Evolutionary conservation across 2,113 vertebrate species (phyloP).

Genomic region (Tricholaema leucomelas): DNA sequence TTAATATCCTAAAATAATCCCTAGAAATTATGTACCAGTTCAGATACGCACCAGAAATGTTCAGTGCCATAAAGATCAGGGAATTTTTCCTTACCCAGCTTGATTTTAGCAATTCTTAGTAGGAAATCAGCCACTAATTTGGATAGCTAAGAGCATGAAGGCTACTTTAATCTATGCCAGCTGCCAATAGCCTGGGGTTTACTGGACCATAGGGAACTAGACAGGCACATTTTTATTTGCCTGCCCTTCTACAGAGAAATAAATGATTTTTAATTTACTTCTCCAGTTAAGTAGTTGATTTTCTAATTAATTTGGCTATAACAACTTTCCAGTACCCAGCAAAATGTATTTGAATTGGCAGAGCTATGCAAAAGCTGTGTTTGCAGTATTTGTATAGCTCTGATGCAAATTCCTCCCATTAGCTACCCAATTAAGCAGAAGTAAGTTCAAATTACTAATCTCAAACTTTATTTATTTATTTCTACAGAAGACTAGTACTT

Average conservation of each 20-base stretch:
- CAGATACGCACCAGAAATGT: background rate
- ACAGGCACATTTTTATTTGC: slow-evolving; percentile 1
- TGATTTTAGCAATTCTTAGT: background rate
- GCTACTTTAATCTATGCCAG: background rate
- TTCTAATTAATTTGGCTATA: slow-evolving; percentile 42
- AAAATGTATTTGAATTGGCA: slow-evolving; percentile 19
- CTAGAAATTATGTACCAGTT: background rate
- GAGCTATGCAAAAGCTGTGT: background rate
- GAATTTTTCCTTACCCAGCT: background rate
- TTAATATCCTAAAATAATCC: background rate
- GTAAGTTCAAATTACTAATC: slow-evolving; percentile 20
- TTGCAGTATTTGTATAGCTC: background rate
- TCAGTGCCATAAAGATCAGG: background rate
- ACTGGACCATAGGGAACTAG: background rate
- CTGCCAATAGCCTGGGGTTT: background rate
- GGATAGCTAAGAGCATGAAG: background rate
- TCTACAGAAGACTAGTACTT: background rate
- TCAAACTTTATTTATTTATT: slow-evolving; percentile 34
- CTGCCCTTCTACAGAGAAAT: background rate
- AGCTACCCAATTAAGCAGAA: slow-evolving; percentile 9
- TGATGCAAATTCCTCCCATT: slow-evolving; percentile 10
- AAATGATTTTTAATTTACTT: slow-evolving; percentile 37
- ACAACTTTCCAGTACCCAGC: background rate
- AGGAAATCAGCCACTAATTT: background rate
- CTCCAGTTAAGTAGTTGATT: background rate